Evolutionary conservation across 1,140 invertebrate genomes (phyloP), one percentile per base, ranked within the genome.

Genomic region (Dryas iulia): DNA sequence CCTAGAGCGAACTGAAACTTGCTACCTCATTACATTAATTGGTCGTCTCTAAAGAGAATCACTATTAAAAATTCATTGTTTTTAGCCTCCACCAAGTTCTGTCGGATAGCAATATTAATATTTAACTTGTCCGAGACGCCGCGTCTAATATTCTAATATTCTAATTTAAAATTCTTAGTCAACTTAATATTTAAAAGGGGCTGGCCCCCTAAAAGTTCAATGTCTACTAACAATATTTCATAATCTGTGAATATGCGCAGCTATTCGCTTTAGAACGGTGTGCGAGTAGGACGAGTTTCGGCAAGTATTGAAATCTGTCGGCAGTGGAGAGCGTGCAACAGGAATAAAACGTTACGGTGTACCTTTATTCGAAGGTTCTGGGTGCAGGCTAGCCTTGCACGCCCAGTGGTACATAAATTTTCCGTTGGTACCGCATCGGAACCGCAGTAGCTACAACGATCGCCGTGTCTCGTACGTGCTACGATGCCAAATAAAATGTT

Each of bases 81-180:
- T 81, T 77, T 69, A 81, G 79, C 74, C 77, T 84, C 73, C 60
- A 65, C 72, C 72, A 58, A 84, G 67, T 86, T 82, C 74, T 64
- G 74, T 74, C 69, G 80, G 69, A 84, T 87, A 82, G 76, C 78
- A 78, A 83, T 87, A 87, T 91, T 87, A 87, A 91, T 89, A 88
- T 88, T 91, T 84, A 84, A 91, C 84, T 84, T 72, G 67, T 70
- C 75, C 74, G 78, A 83, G 82, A 83, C 79, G 77, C 79, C 81
- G 69, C 71, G 76, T 80, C 83, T 88, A 87, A 84, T 85, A 78
- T 71, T 80, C 83, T 88, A 87, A 84, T 85, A 78, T 71, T 83
- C 77, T 83, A 81, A 88, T 89, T 88, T 89, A 84, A 90, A 89
- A 88, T 90, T 89, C 86, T 87, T 86, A 82, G 77, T 72, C 83